Evolutionary conservation across 30 jellyfish, hydroid and myxozoan genomes (phyloP).

Genomic region (Aurelia sp.): DNA sequence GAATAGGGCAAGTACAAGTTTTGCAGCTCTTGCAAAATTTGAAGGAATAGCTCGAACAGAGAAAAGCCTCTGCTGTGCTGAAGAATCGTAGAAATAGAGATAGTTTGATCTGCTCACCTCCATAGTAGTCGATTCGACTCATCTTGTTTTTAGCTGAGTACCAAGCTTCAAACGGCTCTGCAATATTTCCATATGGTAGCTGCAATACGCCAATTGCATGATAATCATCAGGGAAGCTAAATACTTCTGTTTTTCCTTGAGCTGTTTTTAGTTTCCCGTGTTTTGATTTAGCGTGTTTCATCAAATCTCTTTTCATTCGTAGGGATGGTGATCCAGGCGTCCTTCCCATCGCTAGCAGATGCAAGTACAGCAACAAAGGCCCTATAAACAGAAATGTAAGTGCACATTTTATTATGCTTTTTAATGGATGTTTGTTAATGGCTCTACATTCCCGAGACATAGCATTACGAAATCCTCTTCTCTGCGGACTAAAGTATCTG

Average conservation of each 20-base stretch:
- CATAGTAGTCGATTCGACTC: conserved; percentile 96
- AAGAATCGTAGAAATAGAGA: no score
- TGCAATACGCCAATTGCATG: conserved; percentile 83
- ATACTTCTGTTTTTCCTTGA: conserved; percentile 15
- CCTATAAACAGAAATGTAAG: conserved; percentile 22
- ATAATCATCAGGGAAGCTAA: conserved; percentile 73
- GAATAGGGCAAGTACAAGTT: no score
- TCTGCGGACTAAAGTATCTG: background rate
- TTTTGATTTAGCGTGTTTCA: background rate
- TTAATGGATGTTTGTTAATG: background rate
- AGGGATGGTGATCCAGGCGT: background rate
- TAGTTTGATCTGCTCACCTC: conserved; percentile 53
- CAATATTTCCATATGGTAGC: conserved; percentile 91
- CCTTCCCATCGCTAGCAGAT: conserved; percentile 18
- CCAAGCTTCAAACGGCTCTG: conserved; percentile 97
- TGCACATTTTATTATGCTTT: background rate
- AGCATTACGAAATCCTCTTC: background rate
- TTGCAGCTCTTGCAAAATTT: no score
- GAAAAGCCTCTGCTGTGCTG: no score
- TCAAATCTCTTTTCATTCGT: conserved; percentile 31
- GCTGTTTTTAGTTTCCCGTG: background rate
- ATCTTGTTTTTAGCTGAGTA: conserved; percentile 76
- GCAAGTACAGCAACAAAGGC: background rate
- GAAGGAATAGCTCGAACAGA: no score
- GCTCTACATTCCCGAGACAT: background rate